Evolutionary conservation across 2,797 vertebrate species (phyloP).

Genomic region (Etheostoma perlongum): DNA sequence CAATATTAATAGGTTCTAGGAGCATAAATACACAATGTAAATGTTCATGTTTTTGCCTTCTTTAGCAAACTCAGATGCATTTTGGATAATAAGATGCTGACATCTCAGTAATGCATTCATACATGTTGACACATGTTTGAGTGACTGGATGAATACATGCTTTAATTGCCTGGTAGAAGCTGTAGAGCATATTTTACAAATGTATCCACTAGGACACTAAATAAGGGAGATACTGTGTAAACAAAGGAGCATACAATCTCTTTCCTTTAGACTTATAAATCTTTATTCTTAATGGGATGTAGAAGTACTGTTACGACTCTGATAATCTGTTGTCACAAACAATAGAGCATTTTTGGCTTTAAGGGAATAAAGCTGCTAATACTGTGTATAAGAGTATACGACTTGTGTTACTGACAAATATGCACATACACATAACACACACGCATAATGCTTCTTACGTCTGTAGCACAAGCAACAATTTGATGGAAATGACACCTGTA

Average conservation of each 20-base stretch:
- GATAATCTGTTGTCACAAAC: not conserved
- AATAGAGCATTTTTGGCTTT: not conserved
- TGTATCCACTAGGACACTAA: not conserved
- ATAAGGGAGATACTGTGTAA: not conserved
- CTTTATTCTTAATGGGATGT: not conserved
- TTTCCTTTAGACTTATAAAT: not conserved
- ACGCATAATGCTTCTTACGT: not conserved
- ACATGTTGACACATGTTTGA: not conserved
- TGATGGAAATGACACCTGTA: not conserved
- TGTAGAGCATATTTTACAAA: not conserved
- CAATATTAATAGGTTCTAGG: not conserved
- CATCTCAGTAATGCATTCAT: not conserved
- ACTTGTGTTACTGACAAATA: not conserved
- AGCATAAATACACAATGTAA: not conserved
- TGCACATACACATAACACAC: not conserved
- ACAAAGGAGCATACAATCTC: not conserved
- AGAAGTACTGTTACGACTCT: not conserved
- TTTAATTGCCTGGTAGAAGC: not conserved
- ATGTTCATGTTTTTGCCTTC: not conserved
- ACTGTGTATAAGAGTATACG: not conserved
- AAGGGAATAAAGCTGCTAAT: not conserved
- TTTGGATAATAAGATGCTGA: not conserved
- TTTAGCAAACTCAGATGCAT: not conserved
- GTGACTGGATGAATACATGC: not conserved
- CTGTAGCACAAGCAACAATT: not conserved